These are phyloP conservation scores for Reticulitermes lucifugus DNA, from an alignment of 2,888 invertebrate species.

Conservation along the genomic window DNA sequence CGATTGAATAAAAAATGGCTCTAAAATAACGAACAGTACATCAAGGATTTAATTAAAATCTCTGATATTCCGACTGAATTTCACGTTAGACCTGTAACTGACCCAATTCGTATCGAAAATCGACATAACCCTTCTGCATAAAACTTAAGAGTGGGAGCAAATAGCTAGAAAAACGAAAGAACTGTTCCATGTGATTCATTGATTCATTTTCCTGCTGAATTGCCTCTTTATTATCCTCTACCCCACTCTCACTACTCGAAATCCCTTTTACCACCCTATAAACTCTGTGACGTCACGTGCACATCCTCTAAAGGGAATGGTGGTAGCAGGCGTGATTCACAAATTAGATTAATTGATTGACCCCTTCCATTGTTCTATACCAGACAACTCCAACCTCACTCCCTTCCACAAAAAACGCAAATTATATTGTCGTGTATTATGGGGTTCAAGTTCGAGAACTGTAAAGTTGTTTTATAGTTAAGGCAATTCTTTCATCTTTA, in stretches of 20 bases:
- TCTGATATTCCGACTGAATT: not conserved
- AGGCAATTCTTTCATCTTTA: not conserved
- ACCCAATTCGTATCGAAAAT: slow-evolving; percentile 10
- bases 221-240: slow-evolving; percentile 45
- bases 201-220: slow-evolving; percentile 49
- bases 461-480: slow-evolving; percentile 17
- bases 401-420: not conserved
- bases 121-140: slow-evolving; percentile 15
- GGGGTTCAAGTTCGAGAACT: slow-evolving; percentile 4
- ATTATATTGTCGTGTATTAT: slow-evolving; percentile 24
- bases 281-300: slow-evolving; percentile 41
- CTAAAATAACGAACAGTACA: no score
- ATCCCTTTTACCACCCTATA: slow-evolving; percentile 36
- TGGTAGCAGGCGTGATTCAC: slow-evolving; percentile 38
- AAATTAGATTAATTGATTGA: slow-evolving; percentile 47
- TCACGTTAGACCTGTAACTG: not conserved
- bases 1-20: no score
- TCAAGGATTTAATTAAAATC: not conserved
- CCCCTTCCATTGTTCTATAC: not conserved
- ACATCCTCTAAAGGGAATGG: slow-evolving; percentile 25
- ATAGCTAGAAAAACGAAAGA: slow-evolving; percentile 33
- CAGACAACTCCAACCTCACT: not conserved
- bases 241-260: not conserved
- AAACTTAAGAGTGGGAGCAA: not conserved
- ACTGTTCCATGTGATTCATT: slow-evolving; percentile 43